Conservation (phyloP, 2,113 vertebrate species). For the Spea multiplicata region DNA sequence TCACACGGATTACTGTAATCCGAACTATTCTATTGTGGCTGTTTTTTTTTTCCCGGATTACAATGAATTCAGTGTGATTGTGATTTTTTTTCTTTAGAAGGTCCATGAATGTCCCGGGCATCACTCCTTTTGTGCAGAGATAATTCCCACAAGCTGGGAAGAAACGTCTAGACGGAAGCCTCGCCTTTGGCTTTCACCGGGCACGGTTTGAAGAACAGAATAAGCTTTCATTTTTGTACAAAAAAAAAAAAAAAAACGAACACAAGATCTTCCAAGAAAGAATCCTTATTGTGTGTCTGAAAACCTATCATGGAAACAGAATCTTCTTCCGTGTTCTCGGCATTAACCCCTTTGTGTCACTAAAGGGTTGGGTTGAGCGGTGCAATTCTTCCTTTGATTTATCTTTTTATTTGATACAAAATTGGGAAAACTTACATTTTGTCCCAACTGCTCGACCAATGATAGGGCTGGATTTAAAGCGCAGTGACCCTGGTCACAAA, state of each 20-base stretch:
- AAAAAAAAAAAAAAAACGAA: background rate
- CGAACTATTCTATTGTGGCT: too few species aligned
- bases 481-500: too few species aligned
- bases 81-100: background rate
- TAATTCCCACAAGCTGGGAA: constrained; percentile 30
- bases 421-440: too few species aligned
- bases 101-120: constrained; percentile 4
- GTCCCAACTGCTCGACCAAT: too few species aligned
- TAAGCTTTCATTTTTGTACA: constrained; percentile 8
- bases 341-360: too few species aligned
- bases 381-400: too few species aligned
- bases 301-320: constrained; percentile 1
- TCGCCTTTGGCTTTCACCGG: background rate
- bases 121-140: constrained; percentile 2
- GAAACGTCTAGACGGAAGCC: background rate
- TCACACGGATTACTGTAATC: too few species aligned
- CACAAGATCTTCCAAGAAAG: background rate
- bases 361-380: too few species aligned
- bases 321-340: background rate
- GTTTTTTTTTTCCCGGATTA: too few species aligned
- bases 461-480: too few species aligned
- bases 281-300: background rate
- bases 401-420: too few species aligned
- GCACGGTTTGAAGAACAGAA: background rate
- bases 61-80: too few species aligned